Conservation (phyloP, 2,113 vertebrate species). For the Anser cygnoides region DNA sequence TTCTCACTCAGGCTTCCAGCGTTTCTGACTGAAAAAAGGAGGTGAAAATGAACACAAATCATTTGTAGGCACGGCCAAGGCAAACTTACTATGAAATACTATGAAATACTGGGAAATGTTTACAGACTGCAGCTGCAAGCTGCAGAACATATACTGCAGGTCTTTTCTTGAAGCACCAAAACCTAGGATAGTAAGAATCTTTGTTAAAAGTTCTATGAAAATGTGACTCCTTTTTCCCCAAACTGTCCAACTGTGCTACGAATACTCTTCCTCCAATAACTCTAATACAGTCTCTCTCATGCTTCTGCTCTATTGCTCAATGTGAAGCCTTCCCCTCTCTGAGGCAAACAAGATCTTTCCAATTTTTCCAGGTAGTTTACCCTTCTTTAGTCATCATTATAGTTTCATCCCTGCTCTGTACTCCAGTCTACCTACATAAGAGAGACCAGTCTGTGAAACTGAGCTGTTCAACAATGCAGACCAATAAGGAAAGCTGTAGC, state of each 20-base stretch:
- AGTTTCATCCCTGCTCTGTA: not conserved
- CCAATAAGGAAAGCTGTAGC: not conserved
- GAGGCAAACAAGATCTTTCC: not conserved
- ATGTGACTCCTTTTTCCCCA: not conserved
- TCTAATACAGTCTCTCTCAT: not conserved
- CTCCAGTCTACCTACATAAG: not conserved
- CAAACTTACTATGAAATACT: not conserved
- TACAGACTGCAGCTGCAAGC: not conserved
- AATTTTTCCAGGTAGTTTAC: not conserved
- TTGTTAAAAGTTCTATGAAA: not conserved
- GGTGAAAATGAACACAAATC: not conserved
- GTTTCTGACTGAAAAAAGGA: not conserved
- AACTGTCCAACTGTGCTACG: not conserved
- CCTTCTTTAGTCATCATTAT: not conserved
- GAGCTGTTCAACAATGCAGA: not conserved
- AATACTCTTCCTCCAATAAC: not conserved
- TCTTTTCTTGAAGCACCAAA: not conserved
- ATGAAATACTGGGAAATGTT: not conserved
- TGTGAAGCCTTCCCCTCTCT: not conserved
- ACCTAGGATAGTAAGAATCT: not conserved
- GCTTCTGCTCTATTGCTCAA: not conserved
- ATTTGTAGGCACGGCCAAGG: not conserved
- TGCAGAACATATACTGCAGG: not conserved
- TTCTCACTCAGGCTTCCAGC: not conserved
- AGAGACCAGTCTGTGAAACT: not conserved